These are phyloP conservation scores for Drosophila watanabei DNA, from an alignment of 1,140 invertebrate species.

Conservation along the genomic window DNA sequence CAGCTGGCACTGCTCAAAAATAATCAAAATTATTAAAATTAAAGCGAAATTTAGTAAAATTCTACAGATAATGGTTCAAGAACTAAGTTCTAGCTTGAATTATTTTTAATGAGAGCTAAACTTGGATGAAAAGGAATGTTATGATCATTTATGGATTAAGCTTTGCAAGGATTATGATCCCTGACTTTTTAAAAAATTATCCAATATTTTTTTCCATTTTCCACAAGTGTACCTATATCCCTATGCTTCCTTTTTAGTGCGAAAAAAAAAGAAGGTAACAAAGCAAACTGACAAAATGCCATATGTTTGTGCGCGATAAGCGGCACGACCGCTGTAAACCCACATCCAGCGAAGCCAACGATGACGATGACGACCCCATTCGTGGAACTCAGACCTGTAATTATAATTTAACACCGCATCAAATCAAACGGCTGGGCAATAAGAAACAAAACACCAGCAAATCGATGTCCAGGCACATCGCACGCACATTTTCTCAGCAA, in stretches of 20 bases:
- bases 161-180: not conserved
- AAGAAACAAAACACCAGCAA: constrained; percentile 38
- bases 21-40: not conserved
- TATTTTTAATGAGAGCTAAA: no score
- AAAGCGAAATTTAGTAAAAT: not conserved
- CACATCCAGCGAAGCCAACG: not conserved
- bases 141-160: not conserved
- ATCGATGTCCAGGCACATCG: constrained; percentile 48
- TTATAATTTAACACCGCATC: constrained; percentile 71
- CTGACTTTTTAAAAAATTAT: rapidly evolving
- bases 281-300: constrained; percentile 76
- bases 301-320: constrained; percentile 79
- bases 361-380: constrained; percentile 21
- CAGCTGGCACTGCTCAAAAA: constrained; percentile 9
- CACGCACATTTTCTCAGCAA: constrained; percentile 34
- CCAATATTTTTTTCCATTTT: not conserved
- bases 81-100: rapidly evolving
- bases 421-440: constrained; percentile 41
- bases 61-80: not conserved
- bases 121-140: not conserved
- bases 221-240: constrained; percentile 4
- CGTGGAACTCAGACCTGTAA: constrained; percentile 66
- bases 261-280: constrained; percentile 43
- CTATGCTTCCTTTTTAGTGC: constrained; percentile 31
- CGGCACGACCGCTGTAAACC: constrained; percentile 4